Evolutionary conservation across 2,113 vertebrate species (phyloP), one percentile per base, ranked within the genome.

Genomic region (Lepus americanus): DNA sequence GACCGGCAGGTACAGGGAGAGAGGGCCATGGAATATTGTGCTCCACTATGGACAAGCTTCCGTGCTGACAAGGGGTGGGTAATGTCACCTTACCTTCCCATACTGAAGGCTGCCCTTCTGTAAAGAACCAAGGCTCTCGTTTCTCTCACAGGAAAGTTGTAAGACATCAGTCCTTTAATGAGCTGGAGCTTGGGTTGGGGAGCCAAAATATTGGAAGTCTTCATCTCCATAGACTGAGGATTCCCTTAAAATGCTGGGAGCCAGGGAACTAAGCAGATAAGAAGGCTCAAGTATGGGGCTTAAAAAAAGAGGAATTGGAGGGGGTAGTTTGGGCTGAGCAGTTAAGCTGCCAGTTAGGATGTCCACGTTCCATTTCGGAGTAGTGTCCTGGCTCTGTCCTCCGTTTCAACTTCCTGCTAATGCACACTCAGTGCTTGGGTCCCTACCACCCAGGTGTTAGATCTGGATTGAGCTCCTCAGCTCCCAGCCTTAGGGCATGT

Each of bases 171-270:
- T 19, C 29, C 64, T 31, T 76, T 51, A 25, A 9, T 59, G 51
- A 85, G 22, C 64, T 86, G 78, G 76, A 78, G 23, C 66, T 64
- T 78, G 69, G 61, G n/a, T 87, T 69, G 44, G 84, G 55, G 74
- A 76, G 51, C 72, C 84, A 76, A 88, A 94, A 73, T 59, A 61
- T 8, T 59, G 49, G 59, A 95, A 36, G 39, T 74, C n/a, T 59
- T 85, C 29, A 78, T 81, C 59, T 94, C 67, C 33, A 90, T 23
- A 49, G 76, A 16, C n/a, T 94, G 44, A 73, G 17, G 19, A 91
- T 59, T 92, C 36, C n/a, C 22, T 92, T 73, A 92, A 86, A 80
- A 55, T 67, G 96, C 64, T 87, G 51, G 73, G 51, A 19, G 73
- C 72, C 51, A 87, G 51, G 77, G 64, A 90, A 80, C 20, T 7